Conservation (phyloP, 1,140 invertebrate genomes). For the Telenomus remus region DNA sequence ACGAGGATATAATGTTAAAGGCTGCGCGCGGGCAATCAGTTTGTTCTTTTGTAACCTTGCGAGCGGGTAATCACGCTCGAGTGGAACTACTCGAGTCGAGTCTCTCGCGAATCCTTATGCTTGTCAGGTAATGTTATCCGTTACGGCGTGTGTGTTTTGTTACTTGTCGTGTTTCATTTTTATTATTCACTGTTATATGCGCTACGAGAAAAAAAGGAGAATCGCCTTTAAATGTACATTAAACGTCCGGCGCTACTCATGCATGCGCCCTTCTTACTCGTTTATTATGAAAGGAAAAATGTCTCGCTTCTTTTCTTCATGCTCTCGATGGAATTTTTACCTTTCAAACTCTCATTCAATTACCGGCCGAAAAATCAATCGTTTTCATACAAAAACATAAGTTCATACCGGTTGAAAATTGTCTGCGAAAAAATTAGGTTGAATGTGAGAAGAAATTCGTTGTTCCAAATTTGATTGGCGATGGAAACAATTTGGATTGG, state of each 20-base stretch:
- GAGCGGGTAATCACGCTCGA: conserved; percentile 60
- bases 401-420: no score
- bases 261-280: conserved; percentile 1
- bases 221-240: conserved; percentile 45
- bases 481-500: no score
- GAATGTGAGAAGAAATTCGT: no score
- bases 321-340: no score
- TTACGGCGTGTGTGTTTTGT: conserved; percentile 58
- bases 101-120: conserved; percentile 60
- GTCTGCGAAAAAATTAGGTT: no score
- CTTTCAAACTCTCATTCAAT: no score
- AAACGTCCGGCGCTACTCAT: conserved; percentile 13
- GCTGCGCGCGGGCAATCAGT: conserved; percentile 56
- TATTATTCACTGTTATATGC: conserved; percentile 55
- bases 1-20: conserved; percentile 48
- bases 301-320: background rate
- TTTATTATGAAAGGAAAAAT: conserved; percentile 24
- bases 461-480: no score
- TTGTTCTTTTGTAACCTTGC: conserved; percentile 58
- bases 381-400: no score
- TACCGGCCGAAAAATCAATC: no score
- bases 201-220: conserved; percentile 30
- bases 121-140: conserved; percentile 64
- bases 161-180: conserved; percentile 60
- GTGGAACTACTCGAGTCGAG: conserved; percentile 59